A percentile compares a stretch with the other conserved stretches of the same genome.
Evolutionary conservation across 2,113 vertebrate species (phyloP).

Genomic region (Cebidichthys violaceus): DNA sequence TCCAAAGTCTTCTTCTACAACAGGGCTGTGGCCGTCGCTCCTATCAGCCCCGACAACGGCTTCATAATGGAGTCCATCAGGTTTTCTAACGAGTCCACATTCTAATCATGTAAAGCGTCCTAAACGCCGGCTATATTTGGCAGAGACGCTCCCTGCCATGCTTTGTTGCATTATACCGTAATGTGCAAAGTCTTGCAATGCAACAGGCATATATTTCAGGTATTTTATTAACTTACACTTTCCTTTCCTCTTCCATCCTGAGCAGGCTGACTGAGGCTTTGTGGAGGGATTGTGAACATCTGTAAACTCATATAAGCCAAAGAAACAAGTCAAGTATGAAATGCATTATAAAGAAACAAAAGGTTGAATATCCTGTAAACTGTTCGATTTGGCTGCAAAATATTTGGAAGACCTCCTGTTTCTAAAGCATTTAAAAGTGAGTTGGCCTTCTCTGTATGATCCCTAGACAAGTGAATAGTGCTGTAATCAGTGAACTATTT

Average conservation of each 20-base stretch:
- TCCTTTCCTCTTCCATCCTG: background rate
- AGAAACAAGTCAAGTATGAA: background rate
- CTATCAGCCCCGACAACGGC: background rate
- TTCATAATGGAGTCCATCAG: background rate
- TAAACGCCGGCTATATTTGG: background rate
- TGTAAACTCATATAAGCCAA: background rate
- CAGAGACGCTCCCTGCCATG: background rate
- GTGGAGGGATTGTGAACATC: no score
- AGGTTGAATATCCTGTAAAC: background rate
- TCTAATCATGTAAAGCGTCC: background rate
- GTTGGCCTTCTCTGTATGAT: background rate
- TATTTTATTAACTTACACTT: background rate
- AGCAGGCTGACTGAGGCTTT: no score
- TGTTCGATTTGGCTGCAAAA: background rate
- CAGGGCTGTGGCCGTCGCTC: no score
- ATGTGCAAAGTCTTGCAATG: background rate
- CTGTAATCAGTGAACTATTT: background rate
- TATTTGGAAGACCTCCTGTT: background rate
- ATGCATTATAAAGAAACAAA: background rate
- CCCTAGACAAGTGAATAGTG: background rate
- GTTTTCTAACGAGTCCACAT: background rate
- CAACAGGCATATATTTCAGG: background rate
- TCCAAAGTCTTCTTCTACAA: background rate
- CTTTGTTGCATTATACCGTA: background rate
- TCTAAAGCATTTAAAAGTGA: background rate